Conservation (phyloP, 2,888 invertebrate species). For the Belgica antarctica region DNA sequence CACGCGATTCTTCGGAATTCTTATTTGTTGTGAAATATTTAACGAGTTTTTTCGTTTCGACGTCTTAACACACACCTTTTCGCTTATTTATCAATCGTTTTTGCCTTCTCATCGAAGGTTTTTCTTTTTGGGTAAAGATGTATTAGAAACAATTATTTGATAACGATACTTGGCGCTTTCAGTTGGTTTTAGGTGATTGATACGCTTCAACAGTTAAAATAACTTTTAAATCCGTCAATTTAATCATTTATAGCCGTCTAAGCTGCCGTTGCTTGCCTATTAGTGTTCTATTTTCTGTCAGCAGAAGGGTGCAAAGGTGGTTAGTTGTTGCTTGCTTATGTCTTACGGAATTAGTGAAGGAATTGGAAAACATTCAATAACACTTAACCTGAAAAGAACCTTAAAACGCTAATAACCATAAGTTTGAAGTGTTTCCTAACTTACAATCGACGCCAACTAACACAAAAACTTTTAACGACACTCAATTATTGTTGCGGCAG, state of each 20-base stretch:
- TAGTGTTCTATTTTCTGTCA: background rate
- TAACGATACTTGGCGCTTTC: constrained; percentile 5
- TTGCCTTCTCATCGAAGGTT: background rate
- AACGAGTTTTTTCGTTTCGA: background rate
- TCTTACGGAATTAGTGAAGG: background rate
- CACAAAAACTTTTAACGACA: background rate
- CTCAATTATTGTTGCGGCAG: background rate
- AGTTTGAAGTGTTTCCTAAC: too few species aligned
- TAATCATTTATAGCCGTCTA: background rate
- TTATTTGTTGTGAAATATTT: background rate
- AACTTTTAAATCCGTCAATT: constrained; percentile 21
- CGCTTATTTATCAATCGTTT: constrained; percentile 35
- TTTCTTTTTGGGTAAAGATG: background rate
- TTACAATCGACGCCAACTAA: too few species aligned
- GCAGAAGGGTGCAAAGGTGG: background rate
- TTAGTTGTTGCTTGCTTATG: too few species aligned
- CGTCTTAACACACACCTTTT: background rate
- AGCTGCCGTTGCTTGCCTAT: background rate
- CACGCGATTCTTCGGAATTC: constrained; percentile 31
- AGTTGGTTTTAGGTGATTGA: background rate
- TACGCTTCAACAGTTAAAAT: constrained; percentile 33
- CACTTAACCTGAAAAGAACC: background rate
- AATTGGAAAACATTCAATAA: background rate
- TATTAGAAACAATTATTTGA: constrained; percentile 35
- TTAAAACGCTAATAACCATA: too few species aligned